phyloP scores from a whole-genome alignment of 2,888 invertebrate genomes.

The Hydrotaea cyrtoneurina region DNA sequence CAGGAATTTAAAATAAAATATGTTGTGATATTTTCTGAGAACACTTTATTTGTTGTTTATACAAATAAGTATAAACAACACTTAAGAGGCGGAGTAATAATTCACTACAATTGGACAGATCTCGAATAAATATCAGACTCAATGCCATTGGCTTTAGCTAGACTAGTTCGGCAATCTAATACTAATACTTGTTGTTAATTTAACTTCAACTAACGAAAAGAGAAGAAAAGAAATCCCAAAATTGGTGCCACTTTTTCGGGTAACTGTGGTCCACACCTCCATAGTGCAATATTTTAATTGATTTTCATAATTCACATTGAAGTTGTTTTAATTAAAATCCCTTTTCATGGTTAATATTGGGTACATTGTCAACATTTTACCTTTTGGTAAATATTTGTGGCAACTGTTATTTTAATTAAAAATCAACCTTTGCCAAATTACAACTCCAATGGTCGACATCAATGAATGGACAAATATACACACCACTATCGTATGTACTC shows the following conservation, averaged over 20 bases:
- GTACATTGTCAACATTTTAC: constrained; percentile 61
- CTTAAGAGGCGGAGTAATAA: no score
- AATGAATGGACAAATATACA: constrained; percentile 2
- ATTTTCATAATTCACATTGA: constrained; percentile 65
- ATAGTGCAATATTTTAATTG: constrained; percentile 41
- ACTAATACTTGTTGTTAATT: no score
- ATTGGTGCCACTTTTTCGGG: background rate
- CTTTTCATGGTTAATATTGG: constrained; percentile 49
- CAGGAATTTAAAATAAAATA: background rate
- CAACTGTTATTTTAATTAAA: constrained; percentile 67
- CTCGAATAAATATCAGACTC: no score
- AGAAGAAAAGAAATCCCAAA: no score
- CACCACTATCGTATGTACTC: background rate
- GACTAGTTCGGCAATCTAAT: no score
- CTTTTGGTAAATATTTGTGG: constrained; percentile 66
- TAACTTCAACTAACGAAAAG: no score
- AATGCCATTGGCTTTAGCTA: no score
- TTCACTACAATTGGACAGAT: no score
- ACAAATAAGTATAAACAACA: background rate
- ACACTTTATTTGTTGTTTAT: background rate
- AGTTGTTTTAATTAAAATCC: constrained; percentile 63
- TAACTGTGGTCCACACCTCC: background rate
- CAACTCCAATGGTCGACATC: constrained; percentile 43
- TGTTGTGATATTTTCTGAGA: background rate
- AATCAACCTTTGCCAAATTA: constrained; percentile 57